phyloP scores from a whole-genome alignment of 2,797 vertebrate genomes.

The Apogon hyalosoma region DNA sequence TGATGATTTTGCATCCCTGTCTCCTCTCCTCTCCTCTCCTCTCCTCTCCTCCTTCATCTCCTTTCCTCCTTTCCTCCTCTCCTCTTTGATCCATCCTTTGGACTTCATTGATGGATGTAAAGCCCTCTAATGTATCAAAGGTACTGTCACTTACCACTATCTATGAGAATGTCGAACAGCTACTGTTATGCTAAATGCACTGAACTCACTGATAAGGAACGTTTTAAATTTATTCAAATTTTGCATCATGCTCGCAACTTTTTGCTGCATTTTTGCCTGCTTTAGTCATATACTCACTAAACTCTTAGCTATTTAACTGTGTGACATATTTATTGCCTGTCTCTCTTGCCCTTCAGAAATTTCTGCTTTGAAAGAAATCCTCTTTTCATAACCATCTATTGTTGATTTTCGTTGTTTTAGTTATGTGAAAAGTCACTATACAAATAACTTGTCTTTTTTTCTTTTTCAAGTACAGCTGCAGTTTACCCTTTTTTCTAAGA shows the following conservation, averaged over 20 bases:
- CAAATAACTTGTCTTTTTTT: too few relatives aligned
- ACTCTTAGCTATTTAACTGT: conserved; percentile 65
- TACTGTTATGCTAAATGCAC: conserved; percentile 58
- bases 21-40: not conserved
- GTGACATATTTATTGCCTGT: conserved; percentile 74
- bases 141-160: conserved; percentile 53
- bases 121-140: conserved; percentile 55
- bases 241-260: conserved; percentile 68
- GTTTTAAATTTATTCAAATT: conserved; percentile 59
- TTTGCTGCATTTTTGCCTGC: conserved; percentile 71
- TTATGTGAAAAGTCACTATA: too few relatives aligned
- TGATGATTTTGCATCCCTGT: too few relatives aligned
- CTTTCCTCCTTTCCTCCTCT: not conserved
- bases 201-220: conserved; percentile 53
- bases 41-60: not conserved
- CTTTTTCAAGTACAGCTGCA: too few relatives aligned
- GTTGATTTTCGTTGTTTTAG: too few relatives aligned
- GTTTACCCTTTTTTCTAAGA: too few relatives aligned
- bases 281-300: conserved; percentile 65
- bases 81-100: conserved; percentile 39
- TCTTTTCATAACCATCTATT: not conserved
- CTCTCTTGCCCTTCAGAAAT: conserved; percentile 58
- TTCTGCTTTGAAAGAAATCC: conserved; percentile 12
- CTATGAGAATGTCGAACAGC: conserved; percentile 71
- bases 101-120: conserved; percentile 65